Evolutionary conservation across 2,888 invertebrate genomes (phyloP).

Genomic region (Phortica okadai): DNA sequence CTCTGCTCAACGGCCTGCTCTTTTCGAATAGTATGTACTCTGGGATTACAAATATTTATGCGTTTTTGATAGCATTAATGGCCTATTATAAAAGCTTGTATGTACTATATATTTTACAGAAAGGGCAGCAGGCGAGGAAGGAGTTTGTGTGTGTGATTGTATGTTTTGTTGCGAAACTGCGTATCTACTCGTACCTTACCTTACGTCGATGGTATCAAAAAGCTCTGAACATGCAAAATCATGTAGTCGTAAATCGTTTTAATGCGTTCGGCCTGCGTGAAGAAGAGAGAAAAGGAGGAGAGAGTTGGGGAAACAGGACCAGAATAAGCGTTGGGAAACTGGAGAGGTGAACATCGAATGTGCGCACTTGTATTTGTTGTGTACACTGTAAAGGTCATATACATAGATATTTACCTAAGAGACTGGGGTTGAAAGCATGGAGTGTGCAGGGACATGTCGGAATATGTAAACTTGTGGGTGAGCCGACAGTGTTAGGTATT

Average conservation of each 20-base stretch:
- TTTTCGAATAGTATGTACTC: conserved; percentile 16
- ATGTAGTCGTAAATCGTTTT: conserved; percentile 74
- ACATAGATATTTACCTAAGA: conserved; percentile 38
- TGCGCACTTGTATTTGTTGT: conserved; percentile 13
- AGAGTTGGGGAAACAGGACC: background rate
- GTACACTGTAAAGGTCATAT: background rate
- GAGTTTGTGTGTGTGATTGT: conserved; percentile 31
- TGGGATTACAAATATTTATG: conserved; percentile 70
- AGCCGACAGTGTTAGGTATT: conserved; percentile 58
- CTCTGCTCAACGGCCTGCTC: background rate
- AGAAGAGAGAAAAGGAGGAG: conserved; percentile 36
- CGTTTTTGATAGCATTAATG: conserved; percentile 73
- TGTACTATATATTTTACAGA: conserved; percentile 58
- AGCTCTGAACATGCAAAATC: conserved; percentile 74
- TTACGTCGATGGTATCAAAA: conserved; percentile 68
- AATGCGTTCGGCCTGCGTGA: conserved; percentile 65
- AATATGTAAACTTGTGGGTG: conserved; percentile 26
- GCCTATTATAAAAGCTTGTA: conserved; percentile 63
- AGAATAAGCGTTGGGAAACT: background rate
- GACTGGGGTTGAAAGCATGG: conserved; percentile 36
- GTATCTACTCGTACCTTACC: conserved; percentile 63
- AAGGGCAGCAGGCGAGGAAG: background rate
- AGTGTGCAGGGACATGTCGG: background rate
- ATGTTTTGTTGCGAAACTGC: conserved; percentile 57
- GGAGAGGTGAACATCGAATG: background rate